Base-by-base conservation (phyloP, 1,140 invertebrate species). In the Leptoteleia sp. region DNA sequence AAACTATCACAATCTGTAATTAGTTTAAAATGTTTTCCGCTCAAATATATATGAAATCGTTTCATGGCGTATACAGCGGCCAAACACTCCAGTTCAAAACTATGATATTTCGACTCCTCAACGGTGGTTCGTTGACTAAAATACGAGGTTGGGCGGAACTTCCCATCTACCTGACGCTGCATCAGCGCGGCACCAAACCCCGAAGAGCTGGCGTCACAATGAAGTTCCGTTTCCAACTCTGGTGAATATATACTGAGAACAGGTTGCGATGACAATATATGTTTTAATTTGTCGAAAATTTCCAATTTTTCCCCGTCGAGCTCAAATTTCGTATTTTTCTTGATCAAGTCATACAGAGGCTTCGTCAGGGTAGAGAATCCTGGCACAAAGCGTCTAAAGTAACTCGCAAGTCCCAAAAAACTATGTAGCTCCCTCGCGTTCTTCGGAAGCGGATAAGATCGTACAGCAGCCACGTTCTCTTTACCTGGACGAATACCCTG, bases 1-100 rank as follows among this genome's bases (percentile, higher is more conserved):
- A 71, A 59, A 27, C 54, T 59, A 48, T 42, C 48, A n/a, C 61
- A 65, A 22, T 65, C 61, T 0, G 61, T 65, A 0, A 65, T 11
- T 0, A 65, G 6, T 5, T 6, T 13, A 9, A 65, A 65, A 11
- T 38, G 35, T 9, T 29, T 65, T 1, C 61, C 61, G 1, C 7
- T 22, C 4, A 65, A 6, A 25, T 65, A 52, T 0, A 65, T 17
- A 1, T 33, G 0, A 35, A 65, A 65, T 1, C 54, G 4, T 3
- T 17, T 29, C 1, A 43, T 43, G 0, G 55, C 27, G 12, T 59
- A 33, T 0, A 45, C n/a, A 3, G 13, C 40, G 1, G 55, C 38
- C 13, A 43, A 11, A 7, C 54, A 57, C 11, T 59, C 55, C 1
- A 59, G 7, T 5, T 59, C 40, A n/a, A 59, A 59, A 9, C 40